Evolutionary conservation across 2,113 vertebrate species (phyloP).

Genomic region (Synchiropus splendidus): DNA sequence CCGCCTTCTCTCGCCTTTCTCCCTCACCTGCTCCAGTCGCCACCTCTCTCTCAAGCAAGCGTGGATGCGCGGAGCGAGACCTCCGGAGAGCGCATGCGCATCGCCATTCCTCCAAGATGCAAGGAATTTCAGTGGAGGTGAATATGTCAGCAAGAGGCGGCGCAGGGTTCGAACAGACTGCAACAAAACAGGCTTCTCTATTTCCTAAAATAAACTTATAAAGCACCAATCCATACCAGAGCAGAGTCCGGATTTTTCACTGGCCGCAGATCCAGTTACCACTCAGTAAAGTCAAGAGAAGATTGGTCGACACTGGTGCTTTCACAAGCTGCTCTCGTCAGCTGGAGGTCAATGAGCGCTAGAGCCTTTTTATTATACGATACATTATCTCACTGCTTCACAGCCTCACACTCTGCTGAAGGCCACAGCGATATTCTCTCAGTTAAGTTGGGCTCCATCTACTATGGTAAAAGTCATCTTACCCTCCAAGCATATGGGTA

Average conservation of each 20-base stretch:
- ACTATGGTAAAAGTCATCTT: no score
- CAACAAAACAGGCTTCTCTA: conserved; percentile 82
- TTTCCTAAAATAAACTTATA: conserved; percentile 86
- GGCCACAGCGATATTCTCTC: no score
- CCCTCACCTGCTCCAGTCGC: conserved; percentile 64
- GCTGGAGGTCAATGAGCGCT: conserved; percentile 36
- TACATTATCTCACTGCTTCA: conserved; percentile 39
- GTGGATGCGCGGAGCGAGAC: conserved; percentile 51
- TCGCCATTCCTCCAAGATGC: conserved; percentile 41
- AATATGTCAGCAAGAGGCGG: no score
- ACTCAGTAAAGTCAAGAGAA: conserved; percentile 49
- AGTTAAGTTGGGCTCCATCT: no score
- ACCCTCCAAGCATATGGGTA: no score
- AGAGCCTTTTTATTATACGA: conserved; percentile 45
- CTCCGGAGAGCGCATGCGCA: conserved; percentile 79
- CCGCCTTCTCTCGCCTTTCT: conserved; percentile 21
- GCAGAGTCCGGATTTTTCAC: conserved; percentile 67
- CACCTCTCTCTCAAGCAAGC: conserved; percentile 45
- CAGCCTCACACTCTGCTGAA: conserved; percentile 31
- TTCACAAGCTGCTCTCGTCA: conserved; percentile 58
- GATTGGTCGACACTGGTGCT: conserved; percentile 47
- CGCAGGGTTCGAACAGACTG: conserved; percentile 57
- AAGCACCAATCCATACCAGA: conserved; percentile 73
- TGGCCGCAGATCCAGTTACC: conserved; percentile 55
- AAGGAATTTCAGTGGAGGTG: conserved; percentile 33